These are phyloP conservation scores for Limonius californicus DNA, from an alignment of 1,140 invertebrate species.

Conservation along the genomic window DNA sequence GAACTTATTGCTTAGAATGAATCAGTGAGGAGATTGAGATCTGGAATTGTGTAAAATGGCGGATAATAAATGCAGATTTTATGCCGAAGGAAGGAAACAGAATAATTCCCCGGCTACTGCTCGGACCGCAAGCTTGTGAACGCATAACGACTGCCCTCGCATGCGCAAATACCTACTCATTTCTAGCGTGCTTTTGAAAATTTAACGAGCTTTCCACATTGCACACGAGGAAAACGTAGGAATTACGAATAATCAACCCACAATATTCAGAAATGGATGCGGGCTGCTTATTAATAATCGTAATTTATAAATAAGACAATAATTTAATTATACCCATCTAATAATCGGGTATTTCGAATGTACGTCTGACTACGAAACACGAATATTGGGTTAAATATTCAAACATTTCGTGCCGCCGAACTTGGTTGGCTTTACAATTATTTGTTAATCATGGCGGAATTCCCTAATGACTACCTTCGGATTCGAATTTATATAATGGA, in stretches of 20 bases:
- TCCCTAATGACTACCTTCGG: background rate
- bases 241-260: background rate
- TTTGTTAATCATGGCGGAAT: slow-evolving; percentile 11
- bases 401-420: background rate
- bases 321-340: background rate
- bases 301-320: background rate
- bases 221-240: background rate
- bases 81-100: slow-evolving; percentile 30
- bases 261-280: background rate
- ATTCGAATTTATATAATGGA: too few species aligned
- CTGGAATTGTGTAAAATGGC: slow-evolving; percentile 21
- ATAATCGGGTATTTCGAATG: slow-evolving; percentile 2
- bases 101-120: slow-evolving; percentile 31
- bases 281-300: background rate
- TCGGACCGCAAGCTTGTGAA: slow-evolving; percentile 2
- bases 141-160: slow-evolving; percentile 10
- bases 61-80: slow-evolving; percentile 35
- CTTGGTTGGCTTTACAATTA: background rate
- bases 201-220: background rate
- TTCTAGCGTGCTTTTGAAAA: background rate
- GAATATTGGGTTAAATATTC: background rate
- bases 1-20: slow-evolving; percentile 5
- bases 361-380: slow-evolving; percentile 11
- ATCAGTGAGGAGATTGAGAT: slow-evolving; percentile 3
- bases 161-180: slow-evolving; percentile 1